A percentile compares a stretch with the other conserved stretches of the same genome.
phyloP scores from a whole-genome alignment of 30 jellyfish, hydroid and myxozoan species.

The Catostylus mosaicus region DNA sequence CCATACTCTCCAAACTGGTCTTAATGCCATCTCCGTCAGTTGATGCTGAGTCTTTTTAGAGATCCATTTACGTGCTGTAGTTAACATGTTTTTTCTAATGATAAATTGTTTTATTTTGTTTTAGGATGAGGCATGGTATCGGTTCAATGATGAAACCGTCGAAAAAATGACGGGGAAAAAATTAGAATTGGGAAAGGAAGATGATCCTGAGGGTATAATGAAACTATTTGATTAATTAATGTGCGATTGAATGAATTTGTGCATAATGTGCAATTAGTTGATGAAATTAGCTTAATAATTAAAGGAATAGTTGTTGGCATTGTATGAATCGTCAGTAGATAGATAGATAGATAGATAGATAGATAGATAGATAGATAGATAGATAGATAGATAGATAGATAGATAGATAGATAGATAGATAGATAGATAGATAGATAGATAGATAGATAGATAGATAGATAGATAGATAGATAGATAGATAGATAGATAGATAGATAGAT shows the following conservation, averaged over 20 bases:
- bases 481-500: constrained; percentile 25
- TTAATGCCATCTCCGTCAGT: too few species aligned
- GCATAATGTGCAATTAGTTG: too few species aligned
- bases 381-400: constrained; percentile 26
- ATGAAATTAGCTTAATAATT: too few species aligned
- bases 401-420: constrained; percentile 32
- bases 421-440: constrained; percentile 7
- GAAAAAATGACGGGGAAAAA: constrained; percentile 70
- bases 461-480: constrained; percentile 38
- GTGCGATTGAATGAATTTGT: background rate
- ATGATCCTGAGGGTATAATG: constrained; percentile 84
- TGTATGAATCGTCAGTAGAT: too few species aligned
- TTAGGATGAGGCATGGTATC: constrained; percentile 87
- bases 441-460: constrained; percentile 38
- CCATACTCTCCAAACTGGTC: too few species aligned
- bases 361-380: too few species aligned
- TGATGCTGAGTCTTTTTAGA: too few species aligned
- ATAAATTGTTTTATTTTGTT: background rate
- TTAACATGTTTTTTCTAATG: too few species aligned
- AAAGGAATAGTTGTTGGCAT: too few species aligned
- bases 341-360: too few species aligned
- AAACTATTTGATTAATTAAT: background rate
- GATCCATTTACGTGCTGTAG: too few species aligned
- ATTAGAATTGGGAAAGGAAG: constrained; percentile 81
- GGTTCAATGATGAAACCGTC: constrained; percentile 92